A percentile compares a stretch with the other conserved stretches of the same genome.
phyloP scores from a whole-genome alignment of 2,797 vertebrate genomes.

The Dendrocincla tyrannina region DNA sequence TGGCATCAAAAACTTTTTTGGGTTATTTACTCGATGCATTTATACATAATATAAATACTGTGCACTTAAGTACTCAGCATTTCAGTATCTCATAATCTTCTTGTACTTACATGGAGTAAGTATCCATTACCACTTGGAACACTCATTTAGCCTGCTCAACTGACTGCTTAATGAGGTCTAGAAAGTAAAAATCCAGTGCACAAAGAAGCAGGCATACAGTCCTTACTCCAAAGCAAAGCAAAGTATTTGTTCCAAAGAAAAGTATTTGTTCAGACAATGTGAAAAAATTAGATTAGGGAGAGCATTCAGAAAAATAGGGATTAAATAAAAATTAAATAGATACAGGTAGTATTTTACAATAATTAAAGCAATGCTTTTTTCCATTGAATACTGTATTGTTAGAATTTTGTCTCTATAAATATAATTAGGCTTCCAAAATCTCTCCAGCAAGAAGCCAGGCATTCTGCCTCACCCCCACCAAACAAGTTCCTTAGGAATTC shows the following conservation, averaged over 20 bases:
- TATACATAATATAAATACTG: background rate
- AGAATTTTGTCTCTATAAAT: background rate
- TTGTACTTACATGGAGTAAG: constrained; percentile 44
- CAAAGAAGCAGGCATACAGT: background rate
- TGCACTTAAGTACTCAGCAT: background rate
- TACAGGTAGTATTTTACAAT: accelerated
- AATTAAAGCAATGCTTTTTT: background rate
- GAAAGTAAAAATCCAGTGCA: background rate
- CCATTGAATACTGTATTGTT: background rate
- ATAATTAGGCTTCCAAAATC: background rate
- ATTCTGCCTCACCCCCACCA: background rate
- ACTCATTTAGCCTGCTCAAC: constrained; percentile 55
- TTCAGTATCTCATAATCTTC: constrained; percentile 41
- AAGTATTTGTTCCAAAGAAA: background rate
- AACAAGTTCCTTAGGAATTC: background rate
- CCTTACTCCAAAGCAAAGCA: background rate
- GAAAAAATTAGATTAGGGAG: background rate
- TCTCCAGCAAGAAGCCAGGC: background rate
- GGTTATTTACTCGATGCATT: background rate
- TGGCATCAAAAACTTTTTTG: background rate
- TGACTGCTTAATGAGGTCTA: constrained; percentile 56
- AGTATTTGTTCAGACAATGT: background rate
- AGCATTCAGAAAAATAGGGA: background rate
- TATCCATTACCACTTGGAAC: constrained; percentile 53
- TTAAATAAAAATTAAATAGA: background rate